phyloP scores from a whole-genome alignment of 1,140 invertebrate genomes.

The Macrosteles quadrilineatus region DNA sequence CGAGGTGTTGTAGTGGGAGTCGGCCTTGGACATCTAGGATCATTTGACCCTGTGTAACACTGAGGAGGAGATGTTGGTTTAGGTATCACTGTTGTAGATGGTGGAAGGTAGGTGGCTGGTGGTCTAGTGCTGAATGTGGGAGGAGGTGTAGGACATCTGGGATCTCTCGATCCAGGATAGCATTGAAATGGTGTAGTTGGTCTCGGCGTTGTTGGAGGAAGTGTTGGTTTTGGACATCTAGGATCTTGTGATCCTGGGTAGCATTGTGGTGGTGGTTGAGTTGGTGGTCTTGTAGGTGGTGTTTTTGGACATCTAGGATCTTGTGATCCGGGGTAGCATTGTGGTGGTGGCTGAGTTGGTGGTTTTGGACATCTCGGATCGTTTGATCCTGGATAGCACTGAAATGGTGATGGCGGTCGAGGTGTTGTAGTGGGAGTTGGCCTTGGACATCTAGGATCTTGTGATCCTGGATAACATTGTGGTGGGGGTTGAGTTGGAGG shows the following conservation, averaged over 20 bases:
- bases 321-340: conserved; percentile 37
- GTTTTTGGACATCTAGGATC: conserved; percentile 45
- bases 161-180: conserved; percentile 47
- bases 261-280: conserved; percentile 46
- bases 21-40: conserved; percentile 43
- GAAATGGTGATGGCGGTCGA: conserved; percentile 40
- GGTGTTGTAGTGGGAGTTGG: conserved; percentile 33
- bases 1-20: conserved; percentile 28
- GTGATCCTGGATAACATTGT: conserved; percentile 45
- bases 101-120: conserved; percentile 44
- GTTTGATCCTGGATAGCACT: conserved; percentile 45
- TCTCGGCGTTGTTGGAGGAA: no score
- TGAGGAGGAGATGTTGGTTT: conserved; percentile 34
- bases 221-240: conserved; percentile 43
- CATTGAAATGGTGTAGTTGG: conserved; percentile 35
- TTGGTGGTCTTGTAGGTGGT: conserved; percentile 43
- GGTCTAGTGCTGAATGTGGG: conserved; percentile 12
- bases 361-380: conserved; percentile 48
- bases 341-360: conserved; percentile 34
- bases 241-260: conserved; percentile 35
- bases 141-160: conserved; percentile 48
- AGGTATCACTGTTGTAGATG: conserved; percentile 44
- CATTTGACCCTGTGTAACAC: conserved; percentile 44
- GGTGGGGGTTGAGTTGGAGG: conserved; percentile 35
- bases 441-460: conserved; percentile 46